Evolutionary conservation across 2,888 invertebrate genomes (phyloP).

Genomic region (Epiblema foenella): DNA sequence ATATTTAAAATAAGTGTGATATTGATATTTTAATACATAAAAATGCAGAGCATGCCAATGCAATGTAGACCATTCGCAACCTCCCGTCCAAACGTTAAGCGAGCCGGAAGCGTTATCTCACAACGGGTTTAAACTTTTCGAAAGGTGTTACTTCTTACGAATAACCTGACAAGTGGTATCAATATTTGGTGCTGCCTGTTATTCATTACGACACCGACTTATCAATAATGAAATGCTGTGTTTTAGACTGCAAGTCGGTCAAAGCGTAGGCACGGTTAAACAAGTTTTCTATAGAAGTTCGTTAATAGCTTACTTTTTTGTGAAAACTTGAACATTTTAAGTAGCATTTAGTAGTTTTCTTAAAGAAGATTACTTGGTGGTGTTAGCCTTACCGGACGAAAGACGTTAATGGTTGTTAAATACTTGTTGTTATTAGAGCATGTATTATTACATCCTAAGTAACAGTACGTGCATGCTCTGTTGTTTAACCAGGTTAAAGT

Average conservation of each 20-base stretch:
- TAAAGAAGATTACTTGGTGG: not conserved
- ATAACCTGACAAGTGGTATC: constrained; percentile 48
- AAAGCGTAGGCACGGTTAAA: constrained; percentile 36
- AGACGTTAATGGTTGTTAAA: constrained; percentile 15
- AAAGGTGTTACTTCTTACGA: constrained; percentile 65
- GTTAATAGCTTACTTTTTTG: constrained; percentile 29
- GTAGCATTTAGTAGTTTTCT: not conserved
- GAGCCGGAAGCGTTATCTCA: constrained; percentile 62
- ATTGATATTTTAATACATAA: too few species aligned
- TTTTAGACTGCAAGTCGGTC: constrained; percentile 37
- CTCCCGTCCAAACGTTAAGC: constrained; percentile 54
- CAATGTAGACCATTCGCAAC: constrained; percentile 18
- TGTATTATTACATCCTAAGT: constrained; percentile 18
- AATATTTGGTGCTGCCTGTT: constrained; percentile 47
- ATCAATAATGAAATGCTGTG: constrained; percentile 43
- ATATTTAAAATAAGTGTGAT: not conserved
- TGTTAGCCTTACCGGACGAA: constrained; percentile 8
- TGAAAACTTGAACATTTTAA: not conserved
- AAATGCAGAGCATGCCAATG: constrained; percentile 5
- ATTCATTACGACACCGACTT: constrained; percentile 41
- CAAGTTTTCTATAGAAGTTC: constrained; percentile 35
- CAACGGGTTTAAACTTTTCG: constrained; percentile 70
- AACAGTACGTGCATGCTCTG: constrained; percentile 64
- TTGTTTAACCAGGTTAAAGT: constrained; percentile 69
- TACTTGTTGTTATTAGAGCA: constrained; percentile 33